phyloP scores from a whole-genome alignment of 1,140 invertebrate genomes.

The Muscidifurax raptorellus region DNA sequence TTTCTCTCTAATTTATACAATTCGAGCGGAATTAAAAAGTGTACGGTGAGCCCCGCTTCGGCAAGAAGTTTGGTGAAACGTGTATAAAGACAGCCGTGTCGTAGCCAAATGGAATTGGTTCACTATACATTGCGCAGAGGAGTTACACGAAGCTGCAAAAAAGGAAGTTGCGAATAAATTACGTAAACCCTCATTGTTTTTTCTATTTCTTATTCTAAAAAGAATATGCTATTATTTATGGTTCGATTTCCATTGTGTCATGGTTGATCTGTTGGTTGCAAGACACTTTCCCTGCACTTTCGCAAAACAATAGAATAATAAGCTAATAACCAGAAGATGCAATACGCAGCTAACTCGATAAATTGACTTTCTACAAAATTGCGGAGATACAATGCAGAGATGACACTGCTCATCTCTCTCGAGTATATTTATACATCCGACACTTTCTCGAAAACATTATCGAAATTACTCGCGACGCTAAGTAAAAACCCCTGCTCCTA shows the following conservation, averaged over 20 bases:
- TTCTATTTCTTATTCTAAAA: neutral
- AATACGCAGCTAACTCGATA: neutral
- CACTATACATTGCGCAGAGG: neutral
- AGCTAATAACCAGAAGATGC: neutral
- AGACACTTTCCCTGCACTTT: conserved; percentile 5
- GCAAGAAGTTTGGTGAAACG: neutral
- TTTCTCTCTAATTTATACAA: neutral
- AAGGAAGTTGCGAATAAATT: neutral
- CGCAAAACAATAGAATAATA: neutral
- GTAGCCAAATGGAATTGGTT: neutral
- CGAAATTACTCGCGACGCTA: neutral
- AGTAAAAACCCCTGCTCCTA: neutral
- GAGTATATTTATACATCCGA: neutral
- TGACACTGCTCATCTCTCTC: neutral
- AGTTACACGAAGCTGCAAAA: neutral
- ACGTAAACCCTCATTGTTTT: neutral
- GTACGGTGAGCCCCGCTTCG: neutral
- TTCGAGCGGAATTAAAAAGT: neutral
- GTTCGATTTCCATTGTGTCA: conserved; percentile 5
- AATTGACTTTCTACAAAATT: neutral
- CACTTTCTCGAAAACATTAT: neutral
- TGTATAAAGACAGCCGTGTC: neutral
- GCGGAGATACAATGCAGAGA: no score
- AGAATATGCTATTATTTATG: conserved; percentile 24
- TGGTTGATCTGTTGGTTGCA: conserved; percentile 12